Conservation (phyloP, 2,113 vertebrate genomes). For the Hemibagrus wyckioides region DNA sequence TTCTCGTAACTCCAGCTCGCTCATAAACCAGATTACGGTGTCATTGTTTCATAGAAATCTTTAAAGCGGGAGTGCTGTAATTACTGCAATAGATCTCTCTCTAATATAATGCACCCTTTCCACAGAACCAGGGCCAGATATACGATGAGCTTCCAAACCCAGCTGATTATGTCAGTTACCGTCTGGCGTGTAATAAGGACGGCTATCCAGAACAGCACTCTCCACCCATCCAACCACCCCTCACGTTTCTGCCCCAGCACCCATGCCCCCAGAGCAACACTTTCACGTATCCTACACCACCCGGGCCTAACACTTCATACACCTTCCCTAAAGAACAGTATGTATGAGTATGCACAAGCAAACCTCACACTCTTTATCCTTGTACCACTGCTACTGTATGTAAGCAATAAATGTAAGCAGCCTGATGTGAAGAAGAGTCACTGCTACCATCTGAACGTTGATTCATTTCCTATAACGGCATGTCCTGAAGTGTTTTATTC, state of each 20-base stretch:
- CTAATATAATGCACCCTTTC: conserved; percentile 55
- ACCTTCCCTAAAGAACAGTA: conserved; percentile 89
- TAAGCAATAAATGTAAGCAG: background rate
- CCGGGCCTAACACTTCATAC: conserved; percentile 78
- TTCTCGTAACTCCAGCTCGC: background rate
- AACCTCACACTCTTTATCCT: background rate
- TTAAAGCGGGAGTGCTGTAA: background rate
- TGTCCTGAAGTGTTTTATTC: background rate
- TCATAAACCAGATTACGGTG: background rate
- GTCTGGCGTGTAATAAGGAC: conserved; percentile 78
- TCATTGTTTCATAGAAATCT: background rate
- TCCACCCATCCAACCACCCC: conserved; percentile 72
- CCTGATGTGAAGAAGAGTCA: too few species aligned
- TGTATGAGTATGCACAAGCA: conserved; percentile 66
- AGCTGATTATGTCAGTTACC: conserved; percentile 82
- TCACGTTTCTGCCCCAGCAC: conserved; percentile 77
- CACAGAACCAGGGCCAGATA: conserved; percentile 76
- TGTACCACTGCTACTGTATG: background rate
- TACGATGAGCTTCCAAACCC: conserved; percentile 79
- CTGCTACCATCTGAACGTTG: background rate
- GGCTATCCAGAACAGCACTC: conserved; percentile 78
- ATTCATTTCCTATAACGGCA: background rate
- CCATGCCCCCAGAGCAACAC: conserved; percentile 61
- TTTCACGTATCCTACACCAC: conserved; percentile 78
- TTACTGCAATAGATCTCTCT: conserved; percentile 36